These are phyloP conservation scores for Hapalemur alaotrensis DNA, from an alignment of 2,797 vertebrate genomes.

Conservation along the genomic window DNA sequence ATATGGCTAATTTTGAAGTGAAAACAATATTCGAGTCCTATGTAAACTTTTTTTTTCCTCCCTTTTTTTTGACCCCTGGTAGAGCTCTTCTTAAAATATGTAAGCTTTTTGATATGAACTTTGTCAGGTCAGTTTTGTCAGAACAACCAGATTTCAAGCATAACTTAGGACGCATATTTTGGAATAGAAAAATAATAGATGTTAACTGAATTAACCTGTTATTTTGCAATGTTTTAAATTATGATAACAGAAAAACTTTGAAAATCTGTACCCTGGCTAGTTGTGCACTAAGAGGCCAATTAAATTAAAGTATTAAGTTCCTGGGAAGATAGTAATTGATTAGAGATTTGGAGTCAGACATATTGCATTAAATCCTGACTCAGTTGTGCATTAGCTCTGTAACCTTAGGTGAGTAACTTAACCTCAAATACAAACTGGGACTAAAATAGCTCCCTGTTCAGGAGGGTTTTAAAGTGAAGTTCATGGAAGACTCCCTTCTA, in stretches of 20 bases:
- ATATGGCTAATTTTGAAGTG: constrained; percentile 19
- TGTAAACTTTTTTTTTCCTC: neutral
- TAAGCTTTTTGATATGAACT: neutral
- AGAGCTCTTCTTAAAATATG: neutral
- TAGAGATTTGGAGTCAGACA: neutral
- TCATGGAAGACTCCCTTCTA: neutral
- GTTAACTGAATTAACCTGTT: neutral
- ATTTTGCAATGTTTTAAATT: neutral
- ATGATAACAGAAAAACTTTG: neutral
- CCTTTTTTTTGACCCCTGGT: too few species aligned
- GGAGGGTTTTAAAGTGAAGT: neutral
- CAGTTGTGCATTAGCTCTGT: neutral
- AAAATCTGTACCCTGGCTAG: neutral
- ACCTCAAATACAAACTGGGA: neutral
- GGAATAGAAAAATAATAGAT: neutral
- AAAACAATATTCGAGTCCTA: neutral
- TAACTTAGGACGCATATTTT: neutral
- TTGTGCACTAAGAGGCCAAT: neutral
- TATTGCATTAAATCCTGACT: neutral
- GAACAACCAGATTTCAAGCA: constrained; percentile 2
- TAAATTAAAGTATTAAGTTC: neutral
- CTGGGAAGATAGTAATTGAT: neutral
- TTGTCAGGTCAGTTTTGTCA: constrained; percentile 11
- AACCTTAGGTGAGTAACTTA: neutral
- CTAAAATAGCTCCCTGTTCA: neutral